A percentile compares a stretch with the other conserved stretches of the same genome.
Evolutionary conservation across 2,888 invertebrate species (phyloP).

Genomic region (Saturnia pavonia): DNA sequence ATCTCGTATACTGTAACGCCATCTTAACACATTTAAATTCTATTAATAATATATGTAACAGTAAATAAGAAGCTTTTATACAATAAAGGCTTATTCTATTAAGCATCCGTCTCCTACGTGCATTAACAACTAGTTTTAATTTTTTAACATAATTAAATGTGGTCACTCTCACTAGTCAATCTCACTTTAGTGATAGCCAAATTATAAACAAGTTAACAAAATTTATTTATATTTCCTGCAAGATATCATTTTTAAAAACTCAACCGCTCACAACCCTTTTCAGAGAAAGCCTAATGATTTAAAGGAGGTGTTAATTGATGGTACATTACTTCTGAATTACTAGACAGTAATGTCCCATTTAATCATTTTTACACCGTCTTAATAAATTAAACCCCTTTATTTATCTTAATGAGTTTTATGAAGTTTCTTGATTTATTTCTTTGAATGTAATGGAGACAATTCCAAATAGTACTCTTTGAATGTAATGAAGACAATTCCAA

Average conservation of each 20-base stretch:
- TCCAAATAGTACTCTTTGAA: neutral
- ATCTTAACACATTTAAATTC: too few relatives aligned
- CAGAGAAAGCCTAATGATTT: neutral
- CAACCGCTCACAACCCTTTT: conserved; percentile 13
- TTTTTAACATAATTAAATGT: too few relatives aligned
- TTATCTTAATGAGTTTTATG: conserved; percentile 51
- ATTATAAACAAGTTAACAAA: too few relatives aligned
- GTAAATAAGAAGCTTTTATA: too few relatives aligned
- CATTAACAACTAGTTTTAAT: too few relatives aligned
- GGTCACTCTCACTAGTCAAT: too few relatives aligned
- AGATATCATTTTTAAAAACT: neutral
- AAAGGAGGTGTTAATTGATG: conserved; percentile 52
- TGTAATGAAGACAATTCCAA: neutral
- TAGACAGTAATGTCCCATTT: conserved; percentile 47
- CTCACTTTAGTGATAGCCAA: too few relatives aligned
- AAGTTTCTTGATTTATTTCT: conserved; percentile 34
- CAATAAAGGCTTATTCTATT: too few relatives aligned
- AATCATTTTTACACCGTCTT: conserved; percentile 56
- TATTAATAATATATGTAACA: too few relatives aligned
- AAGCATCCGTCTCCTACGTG: too few relatives aligned
- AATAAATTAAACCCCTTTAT: conserved; percentile 53
- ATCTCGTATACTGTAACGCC: too few relatives aligned
- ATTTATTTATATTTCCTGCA: neutral
- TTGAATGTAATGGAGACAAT: neutral
- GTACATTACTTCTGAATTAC: conserved; percentile 56